Evolutionary conservation across 1,140 invertebrate genomes (phyloP), one percentile per base, ranked within the genome.

Genomic region (Trichomalopsis sarcophagae): DNA sequence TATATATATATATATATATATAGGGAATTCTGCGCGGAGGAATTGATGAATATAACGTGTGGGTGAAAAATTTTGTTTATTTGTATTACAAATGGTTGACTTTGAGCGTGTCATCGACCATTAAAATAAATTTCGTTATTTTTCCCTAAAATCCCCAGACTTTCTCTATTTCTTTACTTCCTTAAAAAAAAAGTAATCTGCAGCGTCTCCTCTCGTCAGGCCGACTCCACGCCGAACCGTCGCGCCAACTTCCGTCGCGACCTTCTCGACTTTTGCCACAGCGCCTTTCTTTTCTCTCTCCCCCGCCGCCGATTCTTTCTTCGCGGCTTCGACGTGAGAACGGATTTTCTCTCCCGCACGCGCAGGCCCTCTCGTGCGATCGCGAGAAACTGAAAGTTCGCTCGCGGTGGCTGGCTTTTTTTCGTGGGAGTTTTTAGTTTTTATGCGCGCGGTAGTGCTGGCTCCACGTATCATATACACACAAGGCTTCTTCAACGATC

Each of bases 351-450:
- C 79, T 81, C 62, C 50, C 69, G 30, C 50, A 1, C 14, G 14
- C 55, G 27, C 47, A 1, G 14, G 17, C 50, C n/a, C 55, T 21
- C 30, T 55, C 66, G 75, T 77, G 75, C 75, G 75, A 78, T 62
- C 76, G 62, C 80, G 80, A 50, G 47, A 73, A 74, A 55, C 80
- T 50, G 36, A 81, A 81, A 81, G 80, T 81, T 71, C 47, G 68
- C 69, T 50, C 81, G 71, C 30, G 30, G 23, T 55, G 14, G n/a
- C n/a, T 23, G n/a, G 55, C 74, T 75, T 33, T 62, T 84, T 84
- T 84, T 84, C 82, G 82, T 83, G 82, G 82, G 82, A 83, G 82
- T 83, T 78, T 77, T 77, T 40, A 55, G 75, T 84, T 84, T 84
- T 84, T 78, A 50, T 44, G 68, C 50, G 7, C 40, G 47, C 23